phyloP scores from a whole-genome alignment of 2,888 invertebrate genomes.

The Mythimna lalbum region DNA sequence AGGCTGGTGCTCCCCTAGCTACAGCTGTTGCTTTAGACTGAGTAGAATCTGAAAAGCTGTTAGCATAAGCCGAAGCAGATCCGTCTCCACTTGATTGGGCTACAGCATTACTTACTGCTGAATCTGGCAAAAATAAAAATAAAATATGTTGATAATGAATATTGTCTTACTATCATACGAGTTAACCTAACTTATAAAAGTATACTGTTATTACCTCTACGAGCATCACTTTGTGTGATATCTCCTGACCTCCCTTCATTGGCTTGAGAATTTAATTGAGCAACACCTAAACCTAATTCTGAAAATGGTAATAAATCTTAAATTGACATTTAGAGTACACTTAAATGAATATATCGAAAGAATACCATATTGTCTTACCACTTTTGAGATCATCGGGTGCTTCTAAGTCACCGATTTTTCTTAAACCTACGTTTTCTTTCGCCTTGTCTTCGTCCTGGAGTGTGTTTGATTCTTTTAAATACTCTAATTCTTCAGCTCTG shows the following conservation, averaged over 20 bases:
- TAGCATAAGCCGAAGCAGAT: slow-evolving; percentile 25
- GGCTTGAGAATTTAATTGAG: slow-evolving; percentile 24
- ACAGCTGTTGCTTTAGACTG: slow-evolving; percentile 24
- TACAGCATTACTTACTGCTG: slow-evolving; percentile 20
- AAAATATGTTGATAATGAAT: not conserved
- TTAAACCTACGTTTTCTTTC: slow-evolving; percentile 18
- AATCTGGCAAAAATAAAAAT: slow-evolving; percentile 18
- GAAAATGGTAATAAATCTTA: slow-evolving; percentile 17
- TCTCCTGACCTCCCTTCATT: slow-evolving; percentile 51
- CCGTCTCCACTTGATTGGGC: slow-evolving; percentile 28
- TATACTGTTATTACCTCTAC: slow-evolving; percentile 29
- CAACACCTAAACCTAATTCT: slow-evolving; percentile 43
- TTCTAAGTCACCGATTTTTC: slow-evolving; percentile 26
- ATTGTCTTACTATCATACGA: not conserved
- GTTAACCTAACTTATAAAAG: not conserved
- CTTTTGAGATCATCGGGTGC: slow-evolving; percentile 62
- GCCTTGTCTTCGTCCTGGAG: slow-evolving; percentile 6
- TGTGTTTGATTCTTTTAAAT: slow-evolving; percentile 34
- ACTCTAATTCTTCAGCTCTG: slow-evolving; percentile 52
- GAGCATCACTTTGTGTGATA: slow-evolving; percentile 34
- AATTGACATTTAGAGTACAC: not conserved
- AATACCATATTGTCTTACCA: slow-evolving; percentile 53
- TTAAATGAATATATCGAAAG: not conserved
- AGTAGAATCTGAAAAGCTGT: slow-evolving; percentile 4
- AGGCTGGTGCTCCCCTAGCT: not conserved